phyloP scores from a whole-genome alignment of 2,888 invertebrate genomes.

The Selenia dentaria region DNA sequence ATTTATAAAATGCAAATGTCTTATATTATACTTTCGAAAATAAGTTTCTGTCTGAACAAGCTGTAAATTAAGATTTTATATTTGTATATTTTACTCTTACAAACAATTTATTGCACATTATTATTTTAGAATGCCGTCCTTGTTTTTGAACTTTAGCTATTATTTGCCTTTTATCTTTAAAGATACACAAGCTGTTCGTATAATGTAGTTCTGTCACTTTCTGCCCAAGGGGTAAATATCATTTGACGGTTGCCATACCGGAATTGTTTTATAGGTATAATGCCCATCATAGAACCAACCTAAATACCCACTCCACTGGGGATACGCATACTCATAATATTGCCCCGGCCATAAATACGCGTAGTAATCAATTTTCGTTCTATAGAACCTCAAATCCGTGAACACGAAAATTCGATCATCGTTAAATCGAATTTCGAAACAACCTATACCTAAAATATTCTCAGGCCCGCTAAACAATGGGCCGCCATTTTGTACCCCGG shows the following conservation, averaged over 20 bases:
- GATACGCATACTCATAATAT: conserved; percentile 66
- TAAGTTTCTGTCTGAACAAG: no score
- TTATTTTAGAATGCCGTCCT: no score
- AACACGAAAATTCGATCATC: conserved; percentile 57
- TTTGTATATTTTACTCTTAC: no score
- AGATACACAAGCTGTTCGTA: no score
- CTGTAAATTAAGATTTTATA: no score
- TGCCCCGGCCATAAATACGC: conserved; percentile 38
- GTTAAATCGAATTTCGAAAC: conserved; percentile 63
- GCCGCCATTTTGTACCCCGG: conserved; percentile 57
- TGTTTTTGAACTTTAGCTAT: no score
- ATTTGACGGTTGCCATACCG: conserved; percentile 5
- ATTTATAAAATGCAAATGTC: no score
- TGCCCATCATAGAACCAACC: conserved; percentile 1
- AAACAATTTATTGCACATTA: no score
- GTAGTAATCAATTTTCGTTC: conserved; percentile 32
- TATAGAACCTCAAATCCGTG: conserved; percentile 60
- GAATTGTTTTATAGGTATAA: conserved; percentile 24
- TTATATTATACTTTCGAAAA: no score
- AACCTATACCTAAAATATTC: conserved; percentile 45
- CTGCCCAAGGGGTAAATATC: conserved; percentile 30
- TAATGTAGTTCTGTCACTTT: background rate
- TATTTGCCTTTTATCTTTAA: no score
- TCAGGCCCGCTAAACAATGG: conserved; percentile 31
- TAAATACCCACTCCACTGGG: conserved; percentile 44